Evolutionary conservation across 1,140 invertebrate genomes (phyloP).

Genomic region (Drosophila funebris): DNA sequence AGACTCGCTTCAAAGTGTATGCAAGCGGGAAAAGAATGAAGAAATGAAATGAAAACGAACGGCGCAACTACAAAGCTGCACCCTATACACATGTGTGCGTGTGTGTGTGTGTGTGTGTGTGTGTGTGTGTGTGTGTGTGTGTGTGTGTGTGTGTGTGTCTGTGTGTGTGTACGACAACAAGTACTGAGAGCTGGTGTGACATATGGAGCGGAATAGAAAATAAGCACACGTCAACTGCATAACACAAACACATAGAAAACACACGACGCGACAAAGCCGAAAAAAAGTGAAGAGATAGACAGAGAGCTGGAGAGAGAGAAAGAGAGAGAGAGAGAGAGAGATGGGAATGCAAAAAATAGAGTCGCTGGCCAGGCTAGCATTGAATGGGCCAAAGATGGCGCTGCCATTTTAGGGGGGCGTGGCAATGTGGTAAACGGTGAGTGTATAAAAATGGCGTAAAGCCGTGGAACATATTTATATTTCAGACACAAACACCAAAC

Average conservation of each 20-base stretch:
- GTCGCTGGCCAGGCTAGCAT: conserved; percentile 16
- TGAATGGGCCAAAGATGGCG: conserved; percentile 26
- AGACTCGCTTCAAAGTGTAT: conserved; percentile 4
- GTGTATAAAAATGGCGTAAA: conserved; percentile 73
- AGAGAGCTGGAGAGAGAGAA: background rate
- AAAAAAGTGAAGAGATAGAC: conserved; percentile 42
- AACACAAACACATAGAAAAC: conserved; percentile 75
- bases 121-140: conserved; percentile 1
- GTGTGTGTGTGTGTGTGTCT: conserved; percentile 4
- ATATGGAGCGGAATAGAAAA: conserved; percentile 81
- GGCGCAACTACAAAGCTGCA: conserved; percentile 29
- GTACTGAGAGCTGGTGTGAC: conserved; percentile 59
- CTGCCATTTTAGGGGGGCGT: background rate
- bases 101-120: conserved; percentile 22
- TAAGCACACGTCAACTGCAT: conserved; percentile 81
- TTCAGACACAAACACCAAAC: conserved; percentile 44
- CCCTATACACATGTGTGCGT: conserved; percentile 9
- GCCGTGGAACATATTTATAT: conserved; percentile 75
- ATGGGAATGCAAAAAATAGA: conserved; percentile 2
- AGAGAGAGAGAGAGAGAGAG: conserved; percentile 5
- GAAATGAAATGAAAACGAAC: conserved; percentile 34
- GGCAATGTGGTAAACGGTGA: conserved; percentile 45
- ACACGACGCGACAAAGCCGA: conserved; percentile 71
- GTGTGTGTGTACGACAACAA: conserved; percentile 26
- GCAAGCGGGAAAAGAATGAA: conserved; percentile 13